These are phyloP conservation scores for Elmis aenea DNA, from an alignment of 2,888 invertebrate species.

Conservation along the genomic window DNA sequence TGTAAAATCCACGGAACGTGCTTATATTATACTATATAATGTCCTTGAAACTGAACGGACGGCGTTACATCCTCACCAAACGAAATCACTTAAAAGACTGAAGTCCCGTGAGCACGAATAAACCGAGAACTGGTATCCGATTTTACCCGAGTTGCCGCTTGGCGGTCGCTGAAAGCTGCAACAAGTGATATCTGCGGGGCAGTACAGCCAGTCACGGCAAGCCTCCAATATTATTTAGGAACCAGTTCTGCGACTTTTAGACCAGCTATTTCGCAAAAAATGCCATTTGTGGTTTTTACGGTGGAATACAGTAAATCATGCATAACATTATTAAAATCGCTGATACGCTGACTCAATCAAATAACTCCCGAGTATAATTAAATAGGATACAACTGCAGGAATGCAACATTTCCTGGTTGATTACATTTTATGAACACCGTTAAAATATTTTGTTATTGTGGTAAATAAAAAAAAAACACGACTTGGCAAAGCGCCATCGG, in stretches of 20 bases:
- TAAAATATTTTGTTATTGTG: slow-evolving; percentile 9
- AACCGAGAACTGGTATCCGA: slow-evolving; percentile 29
- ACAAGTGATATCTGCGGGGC: slow-evolving; percentile 35
- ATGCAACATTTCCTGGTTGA: slow-evolving; percentile 4
- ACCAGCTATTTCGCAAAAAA: slow-evolving; percentile 27
- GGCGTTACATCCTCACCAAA: slow-evolving; percentile 26
- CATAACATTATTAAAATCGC: slow-evolving; percentile 17
- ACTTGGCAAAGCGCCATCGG: slow-evolving; percentile 22
- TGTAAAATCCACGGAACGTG: too few species aligned
- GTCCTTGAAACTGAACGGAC: slow-evolving; percentile 32
- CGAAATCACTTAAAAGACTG: slow-evolving; percentile 34
- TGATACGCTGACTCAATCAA: slow-evolving; percentile 2
- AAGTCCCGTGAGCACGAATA: slow-evolving; percentile 17
- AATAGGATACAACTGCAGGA: too few species aligned
- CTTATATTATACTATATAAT: too few species aligned
- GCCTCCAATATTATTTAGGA: slow-evolving; percentile 22
- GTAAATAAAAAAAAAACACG: slow-evolving; percentile 13
- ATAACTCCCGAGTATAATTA: slow-evolving; percentile 3
- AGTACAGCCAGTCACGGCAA: slow-evolving; percentile 8
- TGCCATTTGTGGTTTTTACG: slow-evolving; percentile 22
- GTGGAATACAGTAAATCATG: slow-evolving; percentile 18
- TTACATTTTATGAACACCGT: slow-evolving; percentile 3
- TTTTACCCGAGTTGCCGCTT: slow-evolving; percentile 22
- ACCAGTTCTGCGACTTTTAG: slow-evolving; percentile 30
- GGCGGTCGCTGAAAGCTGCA: slow-evolving; percentile 29